A percentile compares a stretch with the other conserved stretches of the same genome.
Evolutionary conservation across 2,888 invertebrate genomes (phyloP).

Genomic region (Ichneumon xanthorius): DNA sequence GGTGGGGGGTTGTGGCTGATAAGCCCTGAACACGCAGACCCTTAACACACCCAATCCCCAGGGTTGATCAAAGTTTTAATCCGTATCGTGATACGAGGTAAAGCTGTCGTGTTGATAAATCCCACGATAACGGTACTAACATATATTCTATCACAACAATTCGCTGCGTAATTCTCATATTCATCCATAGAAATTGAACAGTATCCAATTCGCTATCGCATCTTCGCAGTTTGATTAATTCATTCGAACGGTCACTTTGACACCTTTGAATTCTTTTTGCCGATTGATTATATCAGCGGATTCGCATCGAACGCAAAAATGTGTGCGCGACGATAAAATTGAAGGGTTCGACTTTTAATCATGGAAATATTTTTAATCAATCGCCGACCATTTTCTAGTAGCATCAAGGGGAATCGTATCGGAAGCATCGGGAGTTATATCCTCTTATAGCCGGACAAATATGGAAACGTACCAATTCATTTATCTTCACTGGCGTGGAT

Average conservation of each 20-base stretch:
- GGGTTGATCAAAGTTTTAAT: constrained; percentile 81
- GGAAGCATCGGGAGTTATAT: not conserved
- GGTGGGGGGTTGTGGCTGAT: constrained; percentile 68
- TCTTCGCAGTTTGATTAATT: constrained; percentile 27
- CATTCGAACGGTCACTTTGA: not conserved
- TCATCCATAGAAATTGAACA: constrained; percentile 22
- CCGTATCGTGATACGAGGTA: constrained; percentile 76
- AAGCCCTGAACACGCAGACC: constrained; percentile 73
- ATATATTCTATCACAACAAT: constrained; percentile 57
- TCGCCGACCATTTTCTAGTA: not conserved
- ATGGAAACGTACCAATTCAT: not conserved
- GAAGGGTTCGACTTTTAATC: not conserved
- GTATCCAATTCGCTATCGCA: constrained; percentile 19
- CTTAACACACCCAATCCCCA: constrained; percentile 72
- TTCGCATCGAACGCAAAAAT: not conserved
- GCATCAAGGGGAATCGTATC: not conserved
- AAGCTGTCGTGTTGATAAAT: constrained; percentile 77
- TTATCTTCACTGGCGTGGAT: not conserved
- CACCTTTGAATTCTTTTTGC: not conserved
- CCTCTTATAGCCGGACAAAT: not conserved
- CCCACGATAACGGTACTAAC: constrained; percentile 72
- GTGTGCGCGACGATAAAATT: not conserved
- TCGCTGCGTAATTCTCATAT: constrained; percentile 41
- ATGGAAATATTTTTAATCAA: not conserved
- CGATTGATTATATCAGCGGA: not conserved